Evolutionary conservation across 2,113 vertebrate species (phyloP).

Genomic region (Corythaeola cristata): DNA sequence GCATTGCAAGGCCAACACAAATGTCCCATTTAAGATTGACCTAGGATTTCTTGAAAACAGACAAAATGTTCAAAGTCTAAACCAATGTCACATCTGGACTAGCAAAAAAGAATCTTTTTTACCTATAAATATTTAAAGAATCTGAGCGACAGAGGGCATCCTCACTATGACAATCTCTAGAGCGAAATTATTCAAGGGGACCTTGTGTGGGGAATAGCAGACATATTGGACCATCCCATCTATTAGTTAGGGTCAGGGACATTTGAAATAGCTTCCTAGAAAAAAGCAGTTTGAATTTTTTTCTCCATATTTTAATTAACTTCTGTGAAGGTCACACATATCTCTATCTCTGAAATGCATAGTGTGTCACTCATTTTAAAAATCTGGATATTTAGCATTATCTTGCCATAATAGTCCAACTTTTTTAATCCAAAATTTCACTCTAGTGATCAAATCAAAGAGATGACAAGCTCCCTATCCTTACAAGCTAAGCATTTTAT

Average conservation of each 20-base stretch:
- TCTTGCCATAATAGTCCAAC: conserved; percentile 44
- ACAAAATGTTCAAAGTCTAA: neutral
- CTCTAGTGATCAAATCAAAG: conserved; percentile 33
- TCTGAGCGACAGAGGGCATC: neutral
- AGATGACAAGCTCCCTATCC: conserved; percentile 29
- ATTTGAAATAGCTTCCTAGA: conserved; percentile 11
- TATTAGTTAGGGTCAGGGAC: neutral
- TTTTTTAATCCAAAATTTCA: conserved; percentile 38
- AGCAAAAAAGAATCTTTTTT: neutral
- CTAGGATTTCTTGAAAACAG: neutral
- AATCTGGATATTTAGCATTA: conserved; percentile 65
- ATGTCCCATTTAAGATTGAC: neutral
- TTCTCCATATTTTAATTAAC: conserved; percentile 64
- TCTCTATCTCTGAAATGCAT: conserved; percentile 56
- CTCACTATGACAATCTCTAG: neutral
- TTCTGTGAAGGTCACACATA: conserved; percentile 64
- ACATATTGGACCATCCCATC: neutral
- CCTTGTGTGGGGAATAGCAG: neutral
- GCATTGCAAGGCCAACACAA: neutral
- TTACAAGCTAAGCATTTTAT: conserved; percentile 63
- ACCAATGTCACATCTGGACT: neutral
- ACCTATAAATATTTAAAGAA: neutral
- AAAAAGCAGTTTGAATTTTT: neutral
- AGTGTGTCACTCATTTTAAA: conserved; percentile 39
- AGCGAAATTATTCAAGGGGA: neutral